phyloP scores from a whole-genome alignment of 2,888 invertebrate species.

The Chymomyza fuscimana region DNA sequence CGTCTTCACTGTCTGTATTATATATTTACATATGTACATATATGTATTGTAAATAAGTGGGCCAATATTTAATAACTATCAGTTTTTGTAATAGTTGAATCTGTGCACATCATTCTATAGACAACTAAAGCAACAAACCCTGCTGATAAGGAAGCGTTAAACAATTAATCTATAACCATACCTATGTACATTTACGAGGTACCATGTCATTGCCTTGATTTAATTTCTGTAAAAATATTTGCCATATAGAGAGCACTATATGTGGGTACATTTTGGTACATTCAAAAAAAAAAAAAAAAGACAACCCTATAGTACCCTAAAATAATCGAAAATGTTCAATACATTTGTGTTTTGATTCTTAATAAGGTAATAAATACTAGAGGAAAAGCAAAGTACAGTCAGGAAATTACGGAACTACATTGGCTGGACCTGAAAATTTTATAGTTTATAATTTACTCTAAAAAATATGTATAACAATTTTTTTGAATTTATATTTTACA shows the following conservation, averaged over 20 bases:
- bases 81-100: constrained; percentile 1
- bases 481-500: too few species aligned
- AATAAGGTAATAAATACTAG: too few species aligned
- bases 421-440: too few species aligned
- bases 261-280: too few species aligned
- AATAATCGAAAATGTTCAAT: not conserved
- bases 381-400: too few species aligned
- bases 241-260: not conserved
- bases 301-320: too few species aligned
- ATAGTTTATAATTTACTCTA: too few species aligned
- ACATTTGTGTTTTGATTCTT: too few species aligned
- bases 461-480: too few species aligned
- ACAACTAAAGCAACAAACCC: not conserved
- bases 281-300: too few species aligned
- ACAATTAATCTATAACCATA: constrained; percentile 18
- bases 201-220: constrained; percentile 53
- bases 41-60: not conserved
- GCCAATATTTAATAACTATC: not conserved
- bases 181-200: not conserved
- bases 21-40: not conserved
- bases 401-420: too few species aligned
- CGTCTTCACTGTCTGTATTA: not conserved
- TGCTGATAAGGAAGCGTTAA: constrained; percentile 47
- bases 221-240: constrained; percentile 54
- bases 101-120: constrained; percentile 10